A percentile compares a stretch with the other conserved stretches of the same genome.
Conservation (phyloP, 2,113 vertebrate genomes). For the Mungos mungo region DNA sequence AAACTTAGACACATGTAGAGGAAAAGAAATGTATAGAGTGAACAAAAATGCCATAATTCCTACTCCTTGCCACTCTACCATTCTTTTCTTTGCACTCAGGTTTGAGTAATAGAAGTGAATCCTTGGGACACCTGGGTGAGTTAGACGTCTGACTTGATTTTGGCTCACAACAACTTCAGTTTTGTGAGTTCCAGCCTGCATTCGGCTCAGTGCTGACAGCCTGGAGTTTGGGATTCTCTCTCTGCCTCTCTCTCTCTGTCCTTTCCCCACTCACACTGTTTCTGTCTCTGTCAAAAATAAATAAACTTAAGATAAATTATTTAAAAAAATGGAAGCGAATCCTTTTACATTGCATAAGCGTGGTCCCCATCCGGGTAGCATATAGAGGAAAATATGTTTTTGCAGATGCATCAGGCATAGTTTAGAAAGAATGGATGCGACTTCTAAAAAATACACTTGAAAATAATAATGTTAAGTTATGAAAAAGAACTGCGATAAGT, state of each 20-base stretch:
- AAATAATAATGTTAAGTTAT: neutral
- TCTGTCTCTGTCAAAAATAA: too few species aligned
- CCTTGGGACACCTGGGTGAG: too few species aligned
- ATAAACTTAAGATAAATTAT: too few species aligned
- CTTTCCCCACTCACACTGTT: too few species aligned
- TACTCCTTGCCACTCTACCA: neutral
- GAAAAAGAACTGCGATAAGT: neutral
- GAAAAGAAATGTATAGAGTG: neutral
- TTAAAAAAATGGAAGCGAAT: neutral
- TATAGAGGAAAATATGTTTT: neutral
- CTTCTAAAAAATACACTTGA: neutral
- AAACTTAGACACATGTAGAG: neutral
- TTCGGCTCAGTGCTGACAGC: too few species aligned
- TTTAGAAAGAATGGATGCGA: neutral
- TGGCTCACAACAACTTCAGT: too few species aligned
- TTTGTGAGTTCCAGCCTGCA: too few species aligned
- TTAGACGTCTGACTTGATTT: too few species aligned
- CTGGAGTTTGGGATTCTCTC: too few species aligned
- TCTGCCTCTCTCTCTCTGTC: too few species aligned
- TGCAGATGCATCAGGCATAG: neutral
- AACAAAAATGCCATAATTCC: neutral
- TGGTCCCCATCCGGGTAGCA: neutral
- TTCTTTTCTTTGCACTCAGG: neutral
- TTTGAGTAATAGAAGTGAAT: neutral
- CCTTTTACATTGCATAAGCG: neutral